Base-by-base conservation (phyloP, 2,113 vertebrate genomes). In the Pipra filicauda region DNA sequence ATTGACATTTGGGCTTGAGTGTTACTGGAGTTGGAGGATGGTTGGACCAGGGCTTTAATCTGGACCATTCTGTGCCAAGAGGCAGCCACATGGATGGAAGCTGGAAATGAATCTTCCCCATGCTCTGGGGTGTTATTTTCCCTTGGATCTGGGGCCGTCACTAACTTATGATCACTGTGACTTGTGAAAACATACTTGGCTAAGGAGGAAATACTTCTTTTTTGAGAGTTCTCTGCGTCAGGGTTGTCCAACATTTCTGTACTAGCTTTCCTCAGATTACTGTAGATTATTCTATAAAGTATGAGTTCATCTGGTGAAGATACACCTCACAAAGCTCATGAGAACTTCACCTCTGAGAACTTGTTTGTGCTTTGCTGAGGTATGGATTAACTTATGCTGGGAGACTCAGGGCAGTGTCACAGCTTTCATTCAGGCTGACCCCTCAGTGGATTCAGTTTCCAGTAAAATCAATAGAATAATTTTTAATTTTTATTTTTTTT, bases 351-450 rank as follows among this genome's bases (percentile, higher is more conserved):
- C 62, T 46, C 35, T 65, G 62, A 46, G 57, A 74, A 72, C 30
- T 48, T 80, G 43, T 39, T 78, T 81, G 49, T 81, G 41, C 31
- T 70, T 46, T 70, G 26, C 37, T 75, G 65, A 67, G 51, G 8
- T 52, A 3, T 0, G 9, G 49, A 21, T 73, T 69, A 54, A 31
- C 20, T 76, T 69, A 65, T 0, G 1, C 46, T 0, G 1, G 41
- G 18, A 72, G 31, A 35, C 18, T 62, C 12, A 21, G 58, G 75
- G 39, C 43, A 49, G 54, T 8, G 17, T 44, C 54, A 13, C 70
- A 72, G 33, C 39, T 85, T 30, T 74, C 28, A 6, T 58, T 69
- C 46, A 66, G 24, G 54, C 46, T 67, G 35, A 72, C 8, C 22
- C 35, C 21, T 79, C 58, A 55, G 39, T 51, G 67, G 48, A 35